Evolutionary conservation across 2,797 vertebrate species (phyloP).

Genomic region (Hippocampus kuda): DNA sequence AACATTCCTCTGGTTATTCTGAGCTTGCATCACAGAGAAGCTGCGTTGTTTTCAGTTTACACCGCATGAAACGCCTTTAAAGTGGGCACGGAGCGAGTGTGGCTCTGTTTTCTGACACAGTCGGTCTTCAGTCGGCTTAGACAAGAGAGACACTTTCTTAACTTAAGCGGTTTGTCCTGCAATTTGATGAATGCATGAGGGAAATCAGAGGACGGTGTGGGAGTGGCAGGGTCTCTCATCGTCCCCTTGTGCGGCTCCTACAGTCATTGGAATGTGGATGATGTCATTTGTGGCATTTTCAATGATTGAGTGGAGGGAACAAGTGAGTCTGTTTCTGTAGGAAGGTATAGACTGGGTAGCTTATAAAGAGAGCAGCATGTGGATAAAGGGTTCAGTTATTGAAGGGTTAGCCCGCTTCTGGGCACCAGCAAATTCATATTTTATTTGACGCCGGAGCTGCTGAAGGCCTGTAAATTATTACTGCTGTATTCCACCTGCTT

Average conservation of each 20-base stretch:
- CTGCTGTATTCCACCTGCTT: slow-evolving; percentile 48
- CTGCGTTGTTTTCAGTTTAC: slow-evolving; percentile 16
- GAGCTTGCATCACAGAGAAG: slow-evolving; percentile 8
- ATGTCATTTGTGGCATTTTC: slow-evolving; percentile 9
- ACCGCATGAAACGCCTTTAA: slow-evolving; percentile 15
- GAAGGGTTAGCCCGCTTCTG: slow-evolving; percentile 31
- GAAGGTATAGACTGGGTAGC: slow-evolving; percentile 13
- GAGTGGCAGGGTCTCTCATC: not conserved
- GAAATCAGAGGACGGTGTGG: not conserved
- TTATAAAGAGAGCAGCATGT: slow-evolving; percentile 25
- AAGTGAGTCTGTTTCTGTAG: not conserved
- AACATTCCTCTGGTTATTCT: slow-evolving; percentile 1
- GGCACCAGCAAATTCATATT: slow-evolving; percentile 54
- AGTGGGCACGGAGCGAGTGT: not conserved
- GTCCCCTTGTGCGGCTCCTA: not conserved
- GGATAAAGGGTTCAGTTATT: slow-evolving; percentile 43
- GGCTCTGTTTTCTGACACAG: slow-evolving; percentile 7
- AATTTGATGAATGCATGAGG: slow-evolving; percentile 32
- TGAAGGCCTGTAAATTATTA: slow-evolving; percentile 60
- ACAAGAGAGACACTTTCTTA: slow-evolving; percentile 30
- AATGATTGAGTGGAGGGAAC: slow-evolving; percentile 13
- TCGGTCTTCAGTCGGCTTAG: slow-evolving; percentile 14
- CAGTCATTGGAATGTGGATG: not conserved
- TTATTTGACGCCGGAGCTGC: slow-evolving; percentile 49
- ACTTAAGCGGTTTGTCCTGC: slow-evolving; percentile 32